phyloP scores from a whole-genome alignment of 2,888 invertebrate species.

The Drosophila borealis region DNA sequence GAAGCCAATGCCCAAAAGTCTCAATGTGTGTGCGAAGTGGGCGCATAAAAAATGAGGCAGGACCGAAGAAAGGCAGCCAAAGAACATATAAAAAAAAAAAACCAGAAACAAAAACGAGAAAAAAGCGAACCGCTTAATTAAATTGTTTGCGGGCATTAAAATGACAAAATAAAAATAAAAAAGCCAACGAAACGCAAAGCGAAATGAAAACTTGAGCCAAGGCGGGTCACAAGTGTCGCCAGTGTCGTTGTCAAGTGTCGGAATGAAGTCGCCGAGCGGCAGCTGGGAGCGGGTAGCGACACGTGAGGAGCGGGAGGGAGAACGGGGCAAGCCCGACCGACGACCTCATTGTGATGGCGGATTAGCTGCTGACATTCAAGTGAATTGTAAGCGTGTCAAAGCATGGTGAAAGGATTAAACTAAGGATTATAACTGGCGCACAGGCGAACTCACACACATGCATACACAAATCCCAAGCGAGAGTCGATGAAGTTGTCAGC shows the following conservation, averaged over 20 bases:
- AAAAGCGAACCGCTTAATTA: slow-evolving; percentile 75
- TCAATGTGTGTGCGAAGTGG: slow-evolving; percentile 45
- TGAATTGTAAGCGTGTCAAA: slow-evolving; percentile 79
- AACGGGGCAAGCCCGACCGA: slow-evolving; percentile 25
- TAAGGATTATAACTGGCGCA: slow-evolving; percentile 67
- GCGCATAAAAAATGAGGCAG: slow-evolving; percentile 59
- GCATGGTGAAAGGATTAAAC: slow-evolving; percentile 76
- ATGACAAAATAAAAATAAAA: slow-evolving; percentile 64
- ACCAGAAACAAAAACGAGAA: slow-evolving; percentile 21
- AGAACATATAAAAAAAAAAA: slow-evolving; percentile 43
- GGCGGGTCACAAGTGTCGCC: slow-evolving; percentile 71
- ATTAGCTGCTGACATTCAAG: slow-evolving; percentile 77
- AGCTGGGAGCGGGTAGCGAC: background rate
- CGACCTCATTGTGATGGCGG: slow-evolving; percentile 68
- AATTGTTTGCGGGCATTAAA: slow-evolving; percentile 80
- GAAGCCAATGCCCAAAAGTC: slow-evolving; percentile 35
- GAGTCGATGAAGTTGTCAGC: slow-evolving; percentile 40
- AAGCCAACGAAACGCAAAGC: slow-evolving; percentile 31
- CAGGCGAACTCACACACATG: slow-evolving; percentile 23
- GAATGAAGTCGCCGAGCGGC: slow-evolving; percentile 35
- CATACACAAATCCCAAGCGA: slow-evolving; percentile 11
- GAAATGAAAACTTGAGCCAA: slow-evolving; percentile 72
- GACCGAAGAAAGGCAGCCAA: slow-evolving; percentile 19
- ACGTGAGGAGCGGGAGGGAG: background rate
- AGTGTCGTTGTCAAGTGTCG: slow-evolving; percentile 61